Base-by-base conservation (phyloP, 1,140 invertebrate species). In the Pogonomyrmex californicus region DNA sequence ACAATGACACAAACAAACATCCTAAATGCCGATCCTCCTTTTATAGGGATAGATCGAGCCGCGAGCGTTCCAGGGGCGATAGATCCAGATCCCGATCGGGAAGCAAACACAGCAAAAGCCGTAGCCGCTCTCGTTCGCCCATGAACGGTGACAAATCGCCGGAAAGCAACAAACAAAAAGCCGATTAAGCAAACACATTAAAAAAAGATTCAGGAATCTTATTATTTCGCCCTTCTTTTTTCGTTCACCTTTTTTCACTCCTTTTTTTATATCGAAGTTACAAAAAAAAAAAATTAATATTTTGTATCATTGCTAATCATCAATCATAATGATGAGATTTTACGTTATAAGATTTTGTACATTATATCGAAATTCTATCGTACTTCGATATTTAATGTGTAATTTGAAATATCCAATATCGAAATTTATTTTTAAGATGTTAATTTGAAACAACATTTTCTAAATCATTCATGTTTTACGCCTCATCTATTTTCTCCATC, bases 81-180 rank as follows among this genome's bases (percentile, higher is more conserved):
- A 91, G 95, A 92, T 95, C 95, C 9, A 93, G 95, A 90, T 96
- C 95, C 12, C 93, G 94, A 7, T 95, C 95, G 9, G 93, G 92
- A 23, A 96, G 96, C 85, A 96, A 96, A 94, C 95, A 96, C 87
- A 96, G 96, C 86, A 96, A 96, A 86, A 96, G 96, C 86, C 96
- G 95, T 62, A 95, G 95, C 85, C 96, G 95, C 47, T 96, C 95
- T 41, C 95, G 94, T 76, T 94, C 94, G 0, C 96, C 96, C 30
- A 96, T 96, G 94, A 96, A 96, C 85, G 96, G 96, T 23, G 95
- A 96, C 78, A 95, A 95, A 89, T 96, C 95, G 12, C 96, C 95
- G n/a, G 95, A 95, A 82, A 93, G 85, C 79, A 95, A 90, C 58
- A 94, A 94, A 60, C 92, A 93, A 38, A 94, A 94, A 85, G 93